phyloP scores from a whole-genome alignment of 2,797 vertebrate species.

The Odontamblyopus lacepedii region DNA sequence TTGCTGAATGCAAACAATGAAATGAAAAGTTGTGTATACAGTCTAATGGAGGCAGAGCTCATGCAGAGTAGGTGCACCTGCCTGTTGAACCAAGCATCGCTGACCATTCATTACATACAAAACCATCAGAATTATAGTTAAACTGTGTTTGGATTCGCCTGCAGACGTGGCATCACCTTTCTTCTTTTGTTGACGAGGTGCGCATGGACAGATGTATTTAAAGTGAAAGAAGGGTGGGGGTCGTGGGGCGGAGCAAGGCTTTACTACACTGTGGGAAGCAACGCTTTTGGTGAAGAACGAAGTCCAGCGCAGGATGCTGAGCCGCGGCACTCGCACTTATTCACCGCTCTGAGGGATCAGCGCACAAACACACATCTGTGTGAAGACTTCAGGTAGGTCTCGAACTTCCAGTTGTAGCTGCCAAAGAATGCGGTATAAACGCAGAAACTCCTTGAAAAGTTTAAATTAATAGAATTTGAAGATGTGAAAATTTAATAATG shows the following conservation, averaged over 20 bases:
- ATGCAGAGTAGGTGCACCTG: neutral
- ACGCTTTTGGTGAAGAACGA: constrained; percentile 45
- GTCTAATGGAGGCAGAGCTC: neutral
- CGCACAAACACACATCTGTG: constrained; percentile 15
- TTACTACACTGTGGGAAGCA: constrained; percentile 40
- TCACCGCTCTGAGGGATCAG: constrained; percentile 29
- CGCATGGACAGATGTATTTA: constrained; percentile 52
- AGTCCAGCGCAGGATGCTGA: constrained; percentile 39
- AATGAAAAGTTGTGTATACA: constrained; percentile 2
- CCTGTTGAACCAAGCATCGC: neutral
- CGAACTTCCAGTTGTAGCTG: neutral
- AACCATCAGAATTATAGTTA: neutral
- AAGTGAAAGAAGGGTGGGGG: constrained; percentile 17
- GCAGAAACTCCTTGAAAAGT: neutral
- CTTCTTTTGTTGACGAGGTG: constrained; percentile 50
- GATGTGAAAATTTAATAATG: neutral
- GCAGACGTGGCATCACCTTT: constrained; percentile 24
- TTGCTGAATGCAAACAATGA: constrained; percentile 16
- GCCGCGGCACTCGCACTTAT: constrained; percentile 19
- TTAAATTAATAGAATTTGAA: neutral
- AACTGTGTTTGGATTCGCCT: constrained; percentile 20
- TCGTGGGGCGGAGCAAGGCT: constrained; percentile 36
- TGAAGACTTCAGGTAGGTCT: constrained; percentile 39
- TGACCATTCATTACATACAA: neutral
- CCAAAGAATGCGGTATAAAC: neutral